Base-by-base conservation (phyloP, 2,113 vertebrate genomes). In the Xiphias gladius region DNA sequence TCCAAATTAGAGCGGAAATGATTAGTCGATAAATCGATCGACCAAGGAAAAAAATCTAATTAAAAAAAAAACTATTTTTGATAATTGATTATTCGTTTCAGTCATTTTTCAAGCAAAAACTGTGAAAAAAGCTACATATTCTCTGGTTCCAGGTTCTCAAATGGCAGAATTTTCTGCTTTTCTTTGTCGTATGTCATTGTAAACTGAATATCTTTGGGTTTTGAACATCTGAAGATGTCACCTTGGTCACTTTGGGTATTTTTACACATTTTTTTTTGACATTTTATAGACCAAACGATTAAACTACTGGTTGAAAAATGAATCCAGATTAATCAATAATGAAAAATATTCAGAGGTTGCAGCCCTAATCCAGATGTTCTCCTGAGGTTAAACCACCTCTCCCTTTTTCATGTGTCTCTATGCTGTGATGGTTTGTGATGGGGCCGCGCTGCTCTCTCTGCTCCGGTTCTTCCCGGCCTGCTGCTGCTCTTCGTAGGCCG, bases 391-490 rank as follows among this genome's bases (percentile, higher is more conserved):
- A 52, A 32, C 81, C 24, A 6, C 12, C 20, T 12, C 28, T 17
- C 26, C 22, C 2, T 37, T 19, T 14, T 19, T 7, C 57, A 2
- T 0, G 5, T 41, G 22, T 22, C 26, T 41, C 24, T 90, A 94
- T 13, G 89, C 88, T 0, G 57, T 68, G 76, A 69, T 0, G 61
- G 46, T 80, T 64, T 94, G 93, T 22, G 84, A 28, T 0, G 91
- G 94, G 3, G 87, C 61, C 41, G 35, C 50, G n/a, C 92, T 95
- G 90, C 85, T 92, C 73, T 91, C 80, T 76, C 85, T 88, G 5
- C 91, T 95, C 62, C 75, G 90, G 83, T 84, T 75, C 82, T 82
- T 92, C 35, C 17, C 55, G 0, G 69, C 69, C 0, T 76, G 82
- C 2, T 86, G 82, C 10, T 90, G 78, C n/a, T 94, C 91, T n/a